A percentile compares a stretch with the other conserved stretches of the same genome.
These are phyloP conservation scores for Urocynchramus pylzowi DNA, from an alignment of 2,113 vertebrate genomes.

Conservation along the genomic window DNA sequence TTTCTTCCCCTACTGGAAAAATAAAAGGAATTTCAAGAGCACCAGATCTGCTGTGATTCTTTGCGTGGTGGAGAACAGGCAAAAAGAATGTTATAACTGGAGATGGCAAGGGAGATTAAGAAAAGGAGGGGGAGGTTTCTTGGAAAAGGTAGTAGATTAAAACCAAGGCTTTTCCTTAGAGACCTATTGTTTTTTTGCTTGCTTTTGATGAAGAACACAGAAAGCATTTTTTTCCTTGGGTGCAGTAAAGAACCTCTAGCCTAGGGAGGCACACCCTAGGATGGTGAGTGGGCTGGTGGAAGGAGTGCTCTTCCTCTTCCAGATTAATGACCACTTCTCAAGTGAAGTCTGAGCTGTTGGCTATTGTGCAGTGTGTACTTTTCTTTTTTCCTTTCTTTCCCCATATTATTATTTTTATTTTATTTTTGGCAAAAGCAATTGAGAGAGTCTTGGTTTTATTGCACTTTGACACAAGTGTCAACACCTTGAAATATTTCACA, in stretches of 20 bases:
- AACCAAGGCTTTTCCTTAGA: slow-evolving; percentile 2
- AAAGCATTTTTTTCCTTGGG: slow-evolving; percentile 4
- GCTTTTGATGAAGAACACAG: not conserved
- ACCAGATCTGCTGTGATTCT: not conserved
- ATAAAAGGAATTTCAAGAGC: not conserved
- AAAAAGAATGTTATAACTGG: not conserved
- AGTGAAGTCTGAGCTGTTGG: not conserved
- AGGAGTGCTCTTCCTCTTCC: slow-evolving; percentile 29
- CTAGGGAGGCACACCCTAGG: not conserved
- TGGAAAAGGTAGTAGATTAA: slow-evolving; percentile 21
- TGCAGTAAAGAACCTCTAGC: not conserved
- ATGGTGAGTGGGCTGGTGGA: not conserved
- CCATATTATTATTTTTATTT: not conserved
- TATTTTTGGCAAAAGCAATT: not conserved
- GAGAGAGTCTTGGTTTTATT: not conserved
- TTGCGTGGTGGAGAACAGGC: not conserved
- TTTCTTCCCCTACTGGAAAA: not conserved
- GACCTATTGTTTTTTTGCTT: slow-evolving; percentile 13
- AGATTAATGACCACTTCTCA: slow-evolving; percentile 1
- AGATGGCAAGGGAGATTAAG: slow-evolving; percentile 9
- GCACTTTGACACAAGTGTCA: not conserved
- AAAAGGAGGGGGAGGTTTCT: not conserved
- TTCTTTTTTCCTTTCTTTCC: not conserved
- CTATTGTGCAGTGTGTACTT: not conserved
- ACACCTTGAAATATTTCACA: slow-evolving; percentile 15